Conservation (phyloP, 2,888 invertebrate species). For the Cheilosia variabilis region DNA sequence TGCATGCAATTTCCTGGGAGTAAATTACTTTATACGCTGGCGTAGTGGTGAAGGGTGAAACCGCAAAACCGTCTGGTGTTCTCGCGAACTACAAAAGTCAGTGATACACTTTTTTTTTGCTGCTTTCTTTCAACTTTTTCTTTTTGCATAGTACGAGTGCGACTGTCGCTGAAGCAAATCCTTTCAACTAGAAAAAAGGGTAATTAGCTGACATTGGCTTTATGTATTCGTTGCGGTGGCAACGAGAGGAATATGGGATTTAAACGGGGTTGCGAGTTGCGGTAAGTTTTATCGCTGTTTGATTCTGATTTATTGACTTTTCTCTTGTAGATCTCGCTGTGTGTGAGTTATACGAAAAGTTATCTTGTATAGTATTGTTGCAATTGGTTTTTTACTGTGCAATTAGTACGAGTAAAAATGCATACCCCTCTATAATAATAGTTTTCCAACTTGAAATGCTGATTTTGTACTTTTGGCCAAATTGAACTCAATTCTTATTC, state of each 20-base stretch:
- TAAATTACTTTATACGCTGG: slow-evolving; percentile 53
- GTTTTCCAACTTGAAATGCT: not conserved
- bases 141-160: slow-evolving; percentile 13
- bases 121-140: not conserved
- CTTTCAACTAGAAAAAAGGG: slow-evolving; percentile 67
- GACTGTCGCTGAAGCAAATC: slow-evolving; percentile 62
- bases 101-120: slow-evolving; percentile 52
- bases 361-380: not conserved
- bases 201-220: slow-evolving; percentile 73
- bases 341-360: slow-evolving; percentile 44
- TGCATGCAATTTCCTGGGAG: slow-evolving; percentile 60
- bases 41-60: slow-evolving; percentile 49
- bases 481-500: no score
- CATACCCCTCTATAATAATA: not conserved
- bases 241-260: slow-evolving; percentile 32
- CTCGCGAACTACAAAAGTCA: slow-evolving; percentile 70
- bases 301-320: slow-evolving; percentile 75
- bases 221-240: slow-evolving; percentile 46
- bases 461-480: not conserved
- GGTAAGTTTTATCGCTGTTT: slow-evolving; percentile 73
- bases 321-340: slow-evolving; percentile 20
- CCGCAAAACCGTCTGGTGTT: slow-evolving; percentile 52
- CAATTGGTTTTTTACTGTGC: not conserved
- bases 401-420: no score
- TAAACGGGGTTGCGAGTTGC: slow-evolving; percentile 56